phyloP scores from a whole-genome alignment of 2,113 vertebrate species.

The Anguilla rostrata region DNA sequence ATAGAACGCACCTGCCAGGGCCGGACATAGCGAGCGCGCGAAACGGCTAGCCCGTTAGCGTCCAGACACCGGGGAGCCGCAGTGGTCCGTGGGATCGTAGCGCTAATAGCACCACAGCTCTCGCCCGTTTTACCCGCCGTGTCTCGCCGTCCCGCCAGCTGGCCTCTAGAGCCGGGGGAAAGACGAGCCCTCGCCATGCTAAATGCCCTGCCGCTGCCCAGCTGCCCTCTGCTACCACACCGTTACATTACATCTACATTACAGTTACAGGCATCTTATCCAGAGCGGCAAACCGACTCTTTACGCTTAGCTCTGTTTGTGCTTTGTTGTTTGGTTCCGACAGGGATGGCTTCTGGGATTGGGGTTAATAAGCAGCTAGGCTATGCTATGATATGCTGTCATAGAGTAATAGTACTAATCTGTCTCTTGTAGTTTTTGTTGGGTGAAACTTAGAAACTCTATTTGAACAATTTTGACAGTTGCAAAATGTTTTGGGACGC shows the following conservation, averaged over 20 bases:
- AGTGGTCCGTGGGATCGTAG: conserved; percentile 43
- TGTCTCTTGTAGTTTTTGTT: background rate
- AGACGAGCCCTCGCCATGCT: conserved; percentile 58
- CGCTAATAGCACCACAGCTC: conserved; percentile 38
- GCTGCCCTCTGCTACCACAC: conserved; percentile 49
- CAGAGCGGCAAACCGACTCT: too few relatives aligned
- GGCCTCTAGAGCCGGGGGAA: conserved; percentile 56
- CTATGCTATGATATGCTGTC: background rate
- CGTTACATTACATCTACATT: too few relatives aligned
- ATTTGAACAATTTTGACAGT: background rate
- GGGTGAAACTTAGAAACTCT: too few relatives aligned
- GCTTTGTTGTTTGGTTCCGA: background rate
- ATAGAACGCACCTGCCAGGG: conserved; percentile 58
- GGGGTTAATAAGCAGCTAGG: background rate
- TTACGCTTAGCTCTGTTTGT: background rate
- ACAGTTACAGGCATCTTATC: too few relatives aligned
- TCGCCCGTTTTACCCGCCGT: conserved; percentile 58
- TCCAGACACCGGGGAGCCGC: conserved; percentile 49
- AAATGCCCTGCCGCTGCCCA: conserved; percentile 46
- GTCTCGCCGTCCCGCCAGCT: conserved; percentile 56
- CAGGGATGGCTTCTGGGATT: background rate
- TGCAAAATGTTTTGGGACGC: background rate
- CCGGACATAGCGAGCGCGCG: conserved; percentile 9
- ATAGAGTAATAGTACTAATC: background rate
- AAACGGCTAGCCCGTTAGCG: conserved; percentile 40